These are phyloP conservation scores for Pristiophorus japonicus DNA, from an alignment of 2,113 vertebrate species.

Conservation along the genomic window DNA sequence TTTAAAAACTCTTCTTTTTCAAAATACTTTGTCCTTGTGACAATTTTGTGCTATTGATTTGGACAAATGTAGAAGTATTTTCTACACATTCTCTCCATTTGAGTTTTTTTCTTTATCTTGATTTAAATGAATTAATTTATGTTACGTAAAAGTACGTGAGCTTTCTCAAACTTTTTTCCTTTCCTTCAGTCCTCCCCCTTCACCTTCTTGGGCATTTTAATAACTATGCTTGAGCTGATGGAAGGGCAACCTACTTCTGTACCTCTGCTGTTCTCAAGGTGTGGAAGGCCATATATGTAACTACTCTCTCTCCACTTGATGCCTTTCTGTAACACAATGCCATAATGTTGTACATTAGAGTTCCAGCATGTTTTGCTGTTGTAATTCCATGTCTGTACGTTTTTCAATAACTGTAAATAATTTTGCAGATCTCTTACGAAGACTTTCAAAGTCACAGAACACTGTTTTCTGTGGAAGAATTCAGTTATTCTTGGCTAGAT, in stretches of 20 bases:
- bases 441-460: constrained; percentile 96
- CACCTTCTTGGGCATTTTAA: no score
- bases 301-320: neutral
- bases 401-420: neutral
- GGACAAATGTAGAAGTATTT: no score
- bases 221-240: no score
- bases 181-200: neutral
- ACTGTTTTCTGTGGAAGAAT: constrained; percentile 97
- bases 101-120: no score
- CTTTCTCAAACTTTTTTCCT: no score
- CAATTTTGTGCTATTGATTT: neutral
- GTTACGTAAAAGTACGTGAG: no score
- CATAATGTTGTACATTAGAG: neutral
- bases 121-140: no score
- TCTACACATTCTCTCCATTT: no score
- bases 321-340: neutral
- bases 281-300: neutral
- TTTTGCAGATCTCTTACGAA: constrained; percentile 79
- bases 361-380: neutral
- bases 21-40: neutral
- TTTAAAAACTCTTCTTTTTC: neutral
- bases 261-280: neutral
- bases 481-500: constrained; percentile 89
- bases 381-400: neutral
- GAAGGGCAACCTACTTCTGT: neutral